Base-by-base conservation (phyloP, 2,113 vertebrate species). In the Alligator sinensis region DNA sequence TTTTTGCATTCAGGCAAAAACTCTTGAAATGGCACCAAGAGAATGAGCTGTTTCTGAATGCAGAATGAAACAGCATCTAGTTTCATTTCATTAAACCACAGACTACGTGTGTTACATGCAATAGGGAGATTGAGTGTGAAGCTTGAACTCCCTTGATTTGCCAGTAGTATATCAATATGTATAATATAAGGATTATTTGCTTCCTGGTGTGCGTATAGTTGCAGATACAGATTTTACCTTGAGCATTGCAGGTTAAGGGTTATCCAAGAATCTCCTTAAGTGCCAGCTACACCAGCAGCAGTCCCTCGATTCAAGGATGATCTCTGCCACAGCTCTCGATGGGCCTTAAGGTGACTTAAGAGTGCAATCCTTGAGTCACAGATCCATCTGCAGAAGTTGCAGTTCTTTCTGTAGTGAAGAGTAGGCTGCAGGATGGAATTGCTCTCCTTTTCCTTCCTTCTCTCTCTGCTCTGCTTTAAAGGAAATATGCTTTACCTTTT, bases 71-170 rank as follows among this genome's bases (percentile, higher is more conserved):
- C 87, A 0, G 27, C 62, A 25, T 24, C 85, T 91, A 5, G 84
- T 96, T 96, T 96, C 80, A 0, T 59, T 96, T 96, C 91, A 80
- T 55, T 8, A 96, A 95, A 95, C 96, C 95, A 94, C 94, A 93
- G 82, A 96, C 47, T 94, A 80, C 93, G 94, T 80, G 82, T 88
- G 92, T 57, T 60, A 95, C 83, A 77, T 61, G 84, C 84, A 89
- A 21, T 30, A 3, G 86, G 94, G 96, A 96, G 95, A 77, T 77
- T 28, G 86, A 94, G 94, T 76, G 6, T 28, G 11, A 9, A 74
- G 89, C 4, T 84, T 60, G 86, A 85, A 89, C 61, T 14, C 11
- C 1, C 57, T 30, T 17, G 92, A 92, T 92, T 13, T 78, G 93
- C 83, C 93, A 64, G 88, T 75, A 19, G 11, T 0, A 13, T 58